A percentile compares a stretch with the other conserved stretches of the same genome.
These are phyloP conservation scores for Anthopleura xanthogrammica DNA, from an alignment of 92 coral and sea anemone genomes.

Conservation along the genomic window DNA sequence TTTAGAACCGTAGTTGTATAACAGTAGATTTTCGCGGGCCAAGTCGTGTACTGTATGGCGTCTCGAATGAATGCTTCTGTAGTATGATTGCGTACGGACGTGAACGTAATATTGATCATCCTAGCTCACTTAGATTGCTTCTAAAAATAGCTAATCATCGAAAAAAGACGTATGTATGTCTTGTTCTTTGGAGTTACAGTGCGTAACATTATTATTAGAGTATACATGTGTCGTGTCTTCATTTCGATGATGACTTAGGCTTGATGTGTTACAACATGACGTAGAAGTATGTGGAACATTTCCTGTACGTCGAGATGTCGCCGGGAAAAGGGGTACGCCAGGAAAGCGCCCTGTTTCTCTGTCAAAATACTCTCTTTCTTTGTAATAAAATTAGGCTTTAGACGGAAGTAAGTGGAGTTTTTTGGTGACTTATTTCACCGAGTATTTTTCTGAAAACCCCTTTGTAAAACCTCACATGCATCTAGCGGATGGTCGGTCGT, in stretches of 20 bases:
- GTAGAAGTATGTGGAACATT: conserved; percentile 17
- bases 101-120: not conserved
- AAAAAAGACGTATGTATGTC: not conserved
- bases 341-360: conserved; percentile 17
- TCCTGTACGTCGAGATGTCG: conserved; percentile 27
- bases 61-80: not conserved
- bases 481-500: no score
- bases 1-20: not conserved
- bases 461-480: no score
- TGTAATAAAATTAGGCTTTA: not conserved
- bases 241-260: not conserved
- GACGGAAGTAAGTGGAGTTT: not conserved
- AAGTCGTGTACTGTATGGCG: not conserved
- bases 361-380: conserved; percentile 2
- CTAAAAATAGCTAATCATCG: not conserved
- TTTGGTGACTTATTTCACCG: not conserved
- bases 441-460: not conserved
- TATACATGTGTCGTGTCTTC: not conserved
- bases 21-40: not conserved
- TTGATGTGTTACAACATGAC: conserved; percentile 24
- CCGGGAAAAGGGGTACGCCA: conserved; percentile 20
- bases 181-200: not conserved
- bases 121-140: not conserved
- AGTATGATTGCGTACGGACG: not conserved
- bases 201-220: not conserved